A percentile compares a stretch with the other conserved stretches of the same genome.
Evolutionary conservation across 2,888 invertebrate species (phyloP).

Genomic region (Hyles lineata): DNA sequence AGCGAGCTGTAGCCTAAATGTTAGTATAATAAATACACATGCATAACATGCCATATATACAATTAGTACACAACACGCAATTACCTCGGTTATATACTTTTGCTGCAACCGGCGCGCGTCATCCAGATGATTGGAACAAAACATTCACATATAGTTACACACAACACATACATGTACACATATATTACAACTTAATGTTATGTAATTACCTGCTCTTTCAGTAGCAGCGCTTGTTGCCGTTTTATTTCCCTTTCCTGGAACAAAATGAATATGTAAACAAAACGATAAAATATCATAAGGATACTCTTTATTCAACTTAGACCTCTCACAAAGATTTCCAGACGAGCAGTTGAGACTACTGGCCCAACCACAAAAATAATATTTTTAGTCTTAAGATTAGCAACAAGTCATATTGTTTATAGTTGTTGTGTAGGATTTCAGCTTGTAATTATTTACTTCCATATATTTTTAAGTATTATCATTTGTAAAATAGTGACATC

Average conservation of each 20-base stretch:
- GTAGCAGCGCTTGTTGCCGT: conserved; percentile 93
- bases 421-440: neutral
- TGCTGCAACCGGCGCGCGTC: conserved; percentile 80
- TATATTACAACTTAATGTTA: conserved; percentile 35
- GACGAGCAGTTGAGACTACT: no score
- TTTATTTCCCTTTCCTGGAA: conserved; percentile 96
- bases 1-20: neutral
- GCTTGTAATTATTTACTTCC: neutral
- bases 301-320: no score
- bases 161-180: conserved; percentile 42
- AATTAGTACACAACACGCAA: conserved; percentile 24
- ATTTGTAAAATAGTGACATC: neutral
- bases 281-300: neutral
- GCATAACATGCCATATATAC: conserved; percentile 9
- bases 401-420: no score
- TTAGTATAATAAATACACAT: neutral
- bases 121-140: conserved; percentile 61
- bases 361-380: no score
- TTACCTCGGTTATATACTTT: conserved; percentile 96
- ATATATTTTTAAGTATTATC: neutral
- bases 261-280: conserved; percentile 54
- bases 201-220: conserved; percentile 94
- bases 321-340: no score
- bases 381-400: no score
- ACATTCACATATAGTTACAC: conserved; percentile 47